Conservation (phyloP, 2,888 invertebrate species). For the Charanyca ferruginea region DNA sequence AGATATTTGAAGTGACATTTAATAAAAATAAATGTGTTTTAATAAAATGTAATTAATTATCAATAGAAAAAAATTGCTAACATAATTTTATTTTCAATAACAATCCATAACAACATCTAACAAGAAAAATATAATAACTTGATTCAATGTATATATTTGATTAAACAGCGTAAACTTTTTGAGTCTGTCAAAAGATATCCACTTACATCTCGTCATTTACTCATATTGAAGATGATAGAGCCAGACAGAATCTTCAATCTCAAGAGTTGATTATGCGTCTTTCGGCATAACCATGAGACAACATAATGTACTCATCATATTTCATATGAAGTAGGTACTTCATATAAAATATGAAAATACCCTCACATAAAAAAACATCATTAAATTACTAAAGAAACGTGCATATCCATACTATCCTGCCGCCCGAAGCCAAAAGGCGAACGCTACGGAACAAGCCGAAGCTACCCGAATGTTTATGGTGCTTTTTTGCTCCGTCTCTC, state of each 20-base stretch:
- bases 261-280: constrained; percentile 39
- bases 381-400: constrained; percentile 28
- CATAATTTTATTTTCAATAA: background rate
- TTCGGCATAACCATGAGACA: constrained; percentile 42
- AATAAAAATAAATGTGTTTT: background rate
- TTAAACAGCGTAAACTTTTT: background rate
- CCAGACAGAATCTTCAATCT: constrained; percentile 33
- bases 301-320: constrained; percentile 2
- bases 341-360: constrained; percentile 18
- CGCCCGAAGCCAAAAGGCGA: constrained; percentile 74
- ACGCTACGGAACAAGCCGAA: constrained; percentile 81
- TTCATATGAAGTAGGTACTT: too few species aligned
- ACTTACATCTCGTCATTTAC: background rate
- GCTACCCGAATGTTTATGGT: constrained; percentile 83
- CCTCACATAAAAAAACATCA: constrained; percentile 20
- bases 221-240: constrained; percentile 2
- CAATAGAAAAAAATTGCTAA: too few species aligned
- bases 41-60: background rate
- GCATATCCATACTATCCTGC: constrained; percentile 72
- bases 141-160: background rate
- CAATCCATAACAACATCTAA: too few species aligned
- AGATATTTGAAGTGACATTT: constrained; percentile 1
- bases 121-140: too few species aligned
- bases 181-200: background rate
- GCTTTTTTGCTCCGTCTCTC: constrained; percentile 82